Evolutionary conservation across 1,140 invertebrate genomes (phyloP), one percentile per base, ranked within the genome.

Genomic region (Holcopasites calliopsidis): DNA sequence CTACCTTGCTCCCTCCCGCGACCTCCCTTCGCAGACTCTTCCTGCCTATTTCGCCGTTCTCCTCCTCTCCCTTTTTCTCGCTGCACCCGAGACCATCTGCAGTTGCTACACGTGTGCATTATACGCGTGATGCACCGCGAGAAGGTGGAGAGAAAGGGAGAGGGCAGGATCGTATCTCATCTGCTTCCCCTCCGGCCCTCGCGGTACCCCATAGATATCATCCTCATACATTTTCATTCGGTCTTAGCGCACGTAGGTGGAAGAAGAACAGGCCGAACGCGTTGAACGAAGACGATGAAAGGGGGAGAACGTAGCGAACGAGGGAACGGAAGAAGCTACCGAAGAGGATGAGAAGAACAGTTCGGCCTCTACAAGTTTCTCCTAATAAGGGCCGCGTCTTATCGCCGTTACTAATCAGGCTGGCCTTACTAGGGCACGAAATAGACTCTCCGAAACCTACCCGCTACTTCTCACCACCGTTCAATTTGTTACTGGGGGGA

Each of bases 221-320:
- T 16, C 40, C 69, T 85, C 82, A 85, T 85, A 84, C 79, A 84
- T 85, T 84, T 85, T 82, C 82, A 85, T 84, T 82, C 76, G 76
- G 76, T 57, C 62, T 84, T 85, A 75, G 70, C 60, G 69, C 44
- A 73, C 52, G 42, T 47, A 47, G 57, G 77, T 74, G 42, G 44
- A 69, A 66, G 52, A 18, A 65, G 44, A 28, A 60, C 28, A 60
- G 44, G 68, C 21, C 47, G 38, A 60, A 55, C 10, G 40, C 13
- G n/a, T 11, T 11, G 52, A 55, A 16, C 50, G 28, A 18, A 55
- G 18, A 35, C 40, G 28, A 50, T 28, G 38, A 49, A 80, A 54
- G 40, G 49, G 18, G n/a, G 49, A 38, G 49, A 68, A 60, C 47
- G 35, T 16, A 2, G 54, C 18, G 21, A 28, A 60, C 13, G 21